phyloP scores from a whole-genome alignment of 2,888 invertebrate species.

The Acronicta aceris region DNA sequence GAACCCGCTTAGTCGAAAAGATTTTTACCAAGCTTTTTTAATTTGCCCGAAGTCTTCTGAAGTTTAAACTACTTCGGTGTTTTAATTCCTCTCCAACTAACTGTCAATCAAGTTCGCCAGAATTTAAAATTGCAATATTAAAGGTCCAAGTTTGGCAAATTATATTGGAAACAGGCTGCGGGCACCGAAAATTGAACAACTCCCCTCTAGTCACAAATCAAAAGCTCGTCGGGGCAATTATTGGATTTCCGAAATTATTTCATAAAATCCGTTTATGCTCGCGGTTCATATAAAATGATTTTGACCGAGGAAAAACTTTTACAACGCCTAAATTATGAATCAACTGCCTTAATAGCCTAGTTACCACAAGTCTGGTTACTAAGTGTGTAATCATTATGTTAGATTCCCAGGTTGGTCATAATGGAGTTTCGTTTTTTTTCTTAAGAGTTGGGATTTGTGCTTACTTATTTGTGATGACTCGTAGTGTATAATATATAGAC shows the following conservation, averaged over 20 bases:
- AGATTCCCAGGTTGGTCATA: neutral
- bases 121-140: conserved; percentile 39
- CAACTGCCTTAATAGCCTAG: neutral
- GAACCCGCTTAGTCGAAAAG: conserved; percentile 4
- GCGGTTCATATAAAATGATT: conserved; percentile 40
- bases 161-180: conserved; percentile 44
- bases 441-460: too few species aligned
- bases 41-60: conserved; percentile 10
- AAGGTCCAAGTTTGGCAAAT: conserved; percentile 42
- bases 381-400: neutral
- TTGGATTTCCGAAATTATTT: conserved; percentile 65
- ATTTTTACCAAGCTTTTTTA: conserved; percentile 16
- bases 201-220: conserved; percentile 59
- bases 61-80: conserved; percentile 23
- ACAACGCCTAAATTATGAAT: neutral
- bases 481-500: too few species aligned
- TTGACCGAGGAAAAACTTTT: conserved; percentile 28
- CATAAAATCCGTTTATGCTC: conserved; percentile 37
- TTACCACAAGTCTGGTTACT: neutral
- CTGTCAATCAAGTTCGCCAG: conserved; percentile 34
- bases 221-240: conserved; percentile 65
- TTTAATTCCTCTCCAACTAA: conserved; percentile 26
- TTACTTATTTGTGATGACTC: too few species aligned
- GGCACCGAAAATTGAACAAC: conserved; percentile 48
- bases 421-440: too few species aligned